Evolutionary conservation across 2,113 vertebrate genomes (phyloP).

Genomic region (Zingel zingel): DNA sequence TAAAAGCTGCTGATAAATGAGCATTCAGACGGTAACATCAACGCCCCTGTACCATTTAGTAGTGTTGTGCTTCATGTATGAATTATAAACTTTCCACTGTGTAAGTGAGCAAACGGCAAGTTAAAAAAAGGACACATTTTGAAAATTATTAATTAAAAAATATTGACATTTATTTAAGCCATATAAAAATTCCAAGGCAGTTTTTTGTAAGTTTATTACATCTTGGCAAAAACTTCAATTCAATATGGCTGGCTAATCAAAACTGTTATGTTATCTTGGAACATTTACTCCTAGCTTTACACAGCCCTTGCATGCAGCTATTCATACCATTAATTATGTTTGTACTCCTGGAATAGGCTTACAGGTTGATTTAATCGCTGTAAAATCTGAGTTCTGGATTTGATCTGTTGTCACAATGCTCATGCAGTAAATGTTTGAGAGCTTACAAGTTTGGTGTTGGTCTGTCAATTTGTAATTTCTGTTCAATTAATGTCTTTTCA

Average conservation of each 20-base stretch:
- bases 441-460: neutral
- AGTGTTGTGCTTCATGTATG: conserved; percentile 7
- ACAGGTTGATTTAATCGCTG: neutral
- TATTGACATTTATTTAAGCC: neutral
- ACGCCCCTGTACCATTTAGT: neutral
- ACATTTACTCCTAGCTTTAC: neutral
- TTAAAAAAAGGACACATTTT: neutral
- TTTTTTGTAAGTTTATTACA: neutral
- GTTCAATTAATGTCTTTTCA: conserved; percentile 17
- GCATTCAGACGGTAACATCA: neutral
- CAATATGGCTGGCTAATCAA: neutral
- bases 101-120: neutral
- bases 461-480: conserved; percentile 26
- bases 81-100: conserved; percentile 5
- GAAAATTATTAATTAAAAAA: neutral
- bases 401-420: conserved; percentile 1
- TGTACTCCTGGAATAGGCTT: conserved; percentile 6
- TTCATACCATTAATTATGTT: neutral
- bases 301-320: conserved; percentile 28
- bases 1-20: neutral
- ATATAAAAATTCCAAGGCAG: neutral
- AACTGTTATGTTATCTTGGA: neutral
- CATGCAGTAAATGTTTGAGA: neutral
- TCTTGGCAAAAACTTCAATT: neutral
- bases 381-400: neutral